phyloP scores from a whole-genome alignment of 2,113 vertebrate species.

The Puffinus mauretanicus region DNA sequence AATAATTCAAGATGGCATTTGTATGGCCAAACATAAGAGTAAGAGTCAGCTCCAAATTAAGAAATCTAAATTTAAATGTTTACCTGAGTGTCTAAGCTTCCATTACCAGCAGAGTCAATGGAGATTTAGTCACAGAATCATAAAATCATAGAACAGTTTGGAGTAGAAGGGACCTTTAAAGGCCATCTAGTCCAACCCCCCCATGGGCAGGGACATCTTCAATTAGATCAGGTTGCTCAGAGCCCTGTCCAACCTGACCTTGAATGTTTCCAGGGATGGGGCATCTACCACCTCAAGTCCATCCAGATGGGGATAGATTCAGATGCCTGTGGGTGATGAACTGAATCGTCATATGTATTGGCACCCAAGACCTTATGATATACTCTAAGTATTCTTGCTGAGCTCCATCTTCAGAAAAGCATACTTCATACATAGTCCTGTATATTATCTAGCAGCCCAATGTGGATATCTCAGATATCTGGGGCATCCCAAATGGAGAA shows the following conservation, averaged over 20 bases:
- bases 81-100: not conserved
- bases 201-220: no score
- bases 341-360: not conserved
- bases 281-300: no score
- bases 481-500: not conserved
- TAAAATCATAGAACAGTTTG: no score
- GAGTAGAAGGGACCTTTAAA: no score
- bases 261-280: no score
- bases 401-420: not conserved
- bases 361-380: not conserved
- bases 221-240: no score
- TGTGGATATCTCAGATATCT: not conserved
- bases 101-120: not conserved
- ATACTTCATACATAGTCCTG: not conserved
- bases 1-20: not conserved
- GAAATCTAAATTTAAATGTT: not conserved
- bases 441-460: not conserved
- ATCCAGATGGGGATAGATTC: not conserved
- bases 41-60: not conserved
- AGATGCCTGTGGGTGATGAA: not conserved
- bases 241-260: no score
- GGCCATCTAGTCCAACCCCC: no score
- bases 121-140: not conserved
- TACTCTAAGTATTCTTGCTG: not conserved
- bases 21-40: not conserved